Percentiles rank a stretch among this genome's conserved stretches.
Conservation (phyloP, 2,797 vertebrate species). For the Sparus aurata region DNA sequence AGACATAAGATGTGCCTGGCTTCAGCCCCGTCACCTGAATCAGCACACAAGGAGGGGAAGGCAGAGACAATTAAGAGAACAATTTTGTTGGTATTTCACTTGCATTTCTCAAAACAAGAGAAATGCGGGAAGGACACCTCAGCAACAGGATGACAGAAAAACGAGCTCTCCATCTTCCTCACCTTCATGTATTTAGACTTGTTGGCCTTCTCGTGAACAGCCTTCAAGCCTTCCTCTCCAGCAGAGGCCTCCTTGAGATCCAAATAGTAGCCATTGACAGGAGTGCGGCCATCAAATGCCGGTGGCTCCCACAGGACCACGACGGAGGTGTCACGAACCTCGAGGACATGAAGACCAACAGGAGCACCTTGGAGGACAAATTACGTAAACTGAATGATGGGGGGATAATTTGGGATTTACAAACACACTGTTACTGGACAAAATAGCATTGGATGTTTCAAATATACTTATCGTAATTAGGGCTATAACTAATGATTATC, state of each 20-base stretch:
- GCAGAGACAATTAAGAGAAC: constrained; percentile 2
- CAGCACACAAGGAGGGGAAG: constrained; percentile 15
- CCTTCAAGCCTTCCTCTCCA: constrained; percentile 89
- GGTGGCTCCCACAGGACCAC: constrained; percentile 95
- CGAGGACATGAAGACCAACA: constrained; percentile 88
- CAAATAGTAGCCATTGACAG: constrained; percentile 93
- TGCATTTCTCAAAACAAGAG: background rate
- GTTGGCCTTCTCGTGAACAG: constrained; percentile 89
- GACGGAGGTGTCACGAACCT: constrained; percentile 92
- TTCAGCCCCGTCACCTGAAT: constrained; percentile 89
- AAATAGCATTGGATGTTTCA: background rate
- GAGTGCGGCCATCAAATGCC: constrained; percentile 89
- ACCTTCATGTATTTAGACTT: constrained; percentile 91
- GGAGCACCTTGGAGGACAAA: constrained; percentile 85
- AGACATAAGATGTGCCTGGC: constrained; percentile 89
- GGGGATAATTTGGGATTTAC: background rate
- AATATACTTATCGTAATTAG: too few species aligned
- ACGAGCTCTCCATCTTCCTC: constrained; percentile 41
- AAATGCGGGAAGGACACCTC: background rate
- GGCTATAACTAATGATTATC: too few species aligned
- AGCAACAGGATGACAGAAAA: background rate
- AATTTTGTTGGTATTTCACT: background rate
- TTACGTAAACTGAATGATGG: background rate
- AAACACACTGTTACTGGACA: background rate
- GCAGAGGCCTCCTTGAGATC: constrained; percentile 91